Conservation (phyloP, 37 sponge, comb jelly and placozoan genomes). For the Amphimedon queenslandica region DNA sequence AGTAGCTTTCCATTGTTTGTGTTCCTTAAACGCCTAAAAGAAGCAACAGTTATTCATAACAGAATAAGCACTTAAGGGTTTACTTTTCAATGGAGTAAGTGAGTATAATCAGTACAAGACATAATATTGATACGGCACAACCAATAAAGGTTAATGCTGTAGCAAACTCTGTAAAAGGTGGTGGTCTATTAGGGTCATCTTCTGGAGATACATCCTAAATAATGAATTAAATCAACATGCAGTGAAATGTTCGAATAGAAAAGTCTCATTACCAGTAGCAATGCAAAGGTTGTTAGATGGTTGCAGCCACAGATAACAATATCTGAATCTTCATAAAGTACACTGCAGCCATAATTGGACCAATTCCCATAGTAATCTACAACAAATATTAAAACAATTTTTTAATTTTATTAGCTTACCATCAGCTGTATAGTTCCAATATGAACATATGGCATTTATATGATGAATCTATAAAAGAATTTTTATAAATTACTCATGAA, state of each 20-base stretch:
- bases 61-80: not conserved
- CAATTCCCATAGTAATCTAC: not conserved
- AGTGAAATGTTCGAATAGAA: not conserved
- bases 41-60: not conserved
- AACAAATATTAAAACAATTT: too few species aligned
- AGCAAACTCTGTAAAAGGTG: not conserved
- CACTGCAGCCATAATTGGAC: not conserved
- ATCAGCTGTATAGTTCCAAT: not conserved
- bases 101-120: not conserved
- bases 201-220: not conserved
- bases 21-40: not conserved
- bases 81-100: not conserved
- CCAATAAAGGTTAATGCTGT: not conserved
- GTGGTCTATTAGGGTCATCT: not conserved
- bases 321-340: not conserved
- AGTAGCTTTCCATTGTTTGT: not conserved
- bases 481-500: too few species aligned
- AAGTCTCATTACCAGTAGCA: conserved; percentile 2
- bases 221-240: not conserved
- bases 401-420: too few species aligned
- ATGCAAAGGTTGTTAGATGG: not conserved
- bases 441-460: too few species aligned
- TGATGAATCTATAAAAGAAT: too few species aligned
- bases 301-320: conserved; percentile 1
- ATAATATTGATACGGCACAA: not conserved